Evolutionary conservation across 2,113 vertebrate genomes (phyloP).

Genomic region (Cyanistes caeruleus): DNA sequence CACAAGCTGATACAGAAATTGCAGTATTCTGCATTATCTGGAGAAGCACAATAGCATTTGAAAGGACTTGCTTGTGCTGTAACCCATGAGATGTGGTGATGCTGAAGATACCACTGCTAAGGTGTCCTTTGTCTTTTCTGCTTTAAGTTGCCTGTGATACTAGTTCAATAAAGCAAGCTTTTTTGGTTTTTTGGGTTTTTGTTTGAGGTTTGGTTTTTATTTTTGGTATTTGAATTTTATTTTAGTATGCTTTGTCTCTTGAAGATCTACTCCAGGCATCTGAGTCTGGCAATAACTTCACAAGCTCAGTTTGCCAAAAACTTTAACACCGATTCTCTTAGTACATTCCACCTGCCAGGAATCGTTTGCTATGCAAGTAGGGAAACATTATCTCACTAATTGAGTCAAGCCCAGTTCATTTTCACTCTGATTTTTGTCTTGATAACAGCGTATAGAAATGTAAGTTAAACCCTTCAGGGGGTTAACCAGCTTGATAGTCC

Average conservation of each 20-base stretch:
- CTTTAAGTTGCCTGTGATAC: neutral
- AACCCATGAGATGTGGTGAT: neutral
- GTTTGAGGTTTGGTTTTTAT: neutral
- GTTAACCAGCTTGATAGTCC: neutral
- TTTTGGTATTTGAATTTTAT: neutral
- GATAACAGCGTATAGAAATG: neutral
- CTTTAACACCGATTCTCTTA: neutral
- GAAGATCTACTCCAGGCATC: neutral
- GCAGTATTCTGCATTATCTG: neutral
- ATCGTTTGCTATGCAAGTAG: neutral
- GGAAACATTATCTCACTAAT: neutral
- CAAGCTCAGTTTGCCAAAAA: neutral
- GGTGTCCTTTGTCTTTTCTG: neutral
- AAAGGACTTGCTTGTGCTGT: neutral
- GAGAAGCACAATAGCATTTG: neutral
- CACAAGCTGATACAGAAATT: neutral
- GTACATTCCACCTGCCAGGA: neutral
- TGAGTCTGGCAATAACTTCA: neutral
- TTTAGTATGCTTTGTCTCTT: neutral
- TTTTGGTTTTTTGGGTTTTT: neutral
- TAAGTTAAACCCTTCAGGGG: neutral
- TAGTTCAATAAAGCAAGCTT: neutral
- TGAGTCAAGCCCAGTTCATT: neutral
- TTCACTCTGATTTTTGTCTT: constrained; percentile 6
- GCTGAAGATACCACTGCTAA: neutral